Evolutionary conservation across 2,888 invertebrate species (phyloP), one percentile per base, ranked within the genome.

Genomic region (Tupiocoris notatus): DNA sequence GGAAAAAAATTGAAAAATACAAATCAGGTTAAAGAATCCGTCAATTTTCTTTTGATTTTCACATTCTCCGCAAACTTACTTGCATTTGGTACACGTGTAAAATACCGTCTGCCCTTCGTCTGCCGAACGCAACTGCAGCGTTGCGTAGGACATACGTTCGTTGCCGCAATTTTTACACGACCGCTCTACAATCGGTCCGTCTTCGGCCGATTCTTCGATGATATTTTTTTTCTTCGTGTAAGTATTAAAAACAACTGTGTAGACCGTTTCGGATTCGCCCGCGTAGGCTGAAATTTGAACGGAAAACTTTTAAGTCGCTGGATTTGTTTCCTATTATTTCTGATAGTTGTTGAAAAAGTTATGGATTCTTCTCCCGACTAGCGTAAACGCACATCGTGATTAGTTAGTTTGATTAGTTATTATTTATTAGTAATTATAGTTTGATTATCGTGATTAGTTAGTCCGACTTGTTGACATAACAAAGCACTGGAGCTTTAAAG

Each of bases 21-120:
- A n/a, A n/a, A n/a, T n/a, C n/a, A n/a, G n/a, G n/a, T n/a, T 80
- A 81, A 80, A 82, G 3, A 23, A 59, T n/a, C 21, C 9, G 9
- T 16, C 21, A 20, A 61, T 66, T 71, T 18, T n/a, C 61, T 54
- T 2, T 56, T 1, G 39, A 16, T 64, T 21, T 18, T 16, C 65
- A 79, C 80, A 77, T 74, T 3, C 16, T 80, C 70, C 80, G 56
- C 2, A 22, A 77, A 85, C 91, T 84, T 86, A 91, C 91, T 91
- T 92, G 91, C 98, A 99, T 83, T 92, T 91, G 20, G 92, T 90
- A 86, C 99, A 99, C 0, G 96, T 96, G 82, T 95, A 99, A 85
- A 99, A 98, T 1, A 99, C 96, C 0, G 98, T 99, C 84, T 99
- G 98, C 0, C 98, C 98, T 90, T 99, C 99, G 89, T 99, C 98